Evolutionary conservation across 2,797 vertebrate species (phyloP), one percentile per base, ranked within the genome.

Genomic region (Pangasius mekongensis): DNA sequence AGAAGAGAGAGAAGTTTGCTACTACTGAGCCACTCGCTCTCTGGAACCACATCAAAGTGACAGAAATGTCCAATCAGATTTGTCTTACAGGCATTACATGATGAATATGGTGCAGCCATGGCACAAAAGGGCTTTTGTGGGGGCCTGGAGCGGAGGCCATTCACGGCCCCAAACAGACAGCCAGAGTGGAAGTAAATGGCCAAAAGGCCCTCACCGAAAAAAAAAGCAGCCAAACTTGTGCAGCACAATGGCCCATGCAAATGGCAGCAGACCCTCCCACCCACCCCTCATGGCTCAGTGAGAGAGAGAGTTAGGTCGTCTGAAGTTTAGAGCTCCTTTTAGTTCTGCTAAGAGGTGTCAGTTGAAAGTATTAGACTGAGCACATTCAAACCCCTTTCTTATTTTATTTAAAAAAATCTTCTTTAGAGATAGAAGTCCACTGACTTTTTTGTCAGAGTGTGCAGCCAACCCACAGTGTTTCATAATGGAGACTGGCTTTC

Each of bases 71-170:
- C 96, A 97, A 97, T 97, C 96, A 97, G 96, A 97, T 97, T 97
- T 97, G 96, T 97, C 95, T 96, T 96, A 96, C 95, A 96, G 96
- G 96, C 96, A 96, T 97, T 97, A 96, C 96, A 96, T 96, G 96
- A 96, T 97, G 96, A 97, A 97, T 97, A 96, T 96, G 96, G 95
- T 96, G 95, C 94, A 93, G 95, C 93, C 92, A 87, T 82, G 91
- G 94, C 95, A 97, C 96, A 97, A 97, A 96, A 95, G 95, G 93
- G 92, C 94, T 95, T 97, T 97, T 97, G 96, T 97, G 95, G 95
- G 92, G 94, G 93, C 95, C 93, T 94, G 92, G 93, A 96, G 95
- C 95, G 91, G 95, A 94, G 95, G 95, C 96, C 96, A 96, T 97
- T 97, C 96, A 97, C 92, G 91, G 93, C 94, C 94, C 93, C 94